Conservation (phyloP, 2,113 vertebrate species). For the Planiliza haematocheilus region DNA sequence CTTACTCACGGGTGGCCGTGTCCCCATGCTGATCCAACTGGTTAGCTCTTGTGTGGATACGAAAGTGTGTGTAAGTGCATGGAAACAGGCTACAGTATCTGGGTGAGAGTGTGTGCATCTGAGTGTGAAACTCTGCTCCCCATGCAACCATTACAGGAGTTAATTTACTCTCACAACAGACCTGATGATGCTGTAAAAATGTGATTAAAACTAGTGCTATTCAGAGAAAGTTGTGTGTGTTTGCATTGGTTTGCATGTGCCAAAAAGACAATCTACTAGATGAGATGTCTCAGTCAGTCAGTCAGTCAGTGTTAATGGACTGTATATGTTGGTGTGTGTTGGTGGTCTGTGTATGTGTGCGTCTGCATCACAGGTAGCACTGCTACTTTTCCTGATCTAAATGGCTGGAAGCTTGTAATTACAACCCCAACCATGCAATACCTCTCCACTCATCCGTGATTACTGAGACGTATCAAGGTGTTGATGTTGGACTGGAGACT, state of each 20-base stretch:
- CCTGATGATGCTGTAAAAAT: constrained; percentile 64
- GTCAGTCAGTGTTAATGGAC: not conserved
- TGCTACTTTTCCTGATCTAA: constrained; percentile 39
- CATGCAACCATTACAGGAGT: constrained; percentile 61
- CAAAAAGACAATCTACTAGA: not conserved
- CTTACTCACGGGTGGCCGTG: constrained; percentile 76
- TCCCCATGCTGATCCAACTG: constrained; percentile 69
- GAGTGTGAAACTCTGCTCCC: constrained; percentile 44
- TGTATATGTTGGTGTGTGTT: constrained; percentile 47
- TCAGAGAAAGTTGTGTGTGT: constrained; percentile 57
- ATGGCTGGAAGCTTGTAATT: constrained; percentile 17
- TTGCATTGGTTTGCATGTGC: constrained; percentile 18
- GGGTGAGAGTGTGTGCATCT: constrained; percentile 50
- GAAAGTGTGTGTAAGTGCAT: constrained; percentile 19
- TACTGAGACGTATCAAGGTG: constrained; percentile 33
- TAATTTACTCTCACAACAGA: constrained; percentile 78
- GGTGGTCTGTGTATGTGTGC: constrained; percentile 27
- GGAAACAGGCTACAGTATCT: constrained; percentile 33
- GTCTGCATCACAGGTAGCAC: not conserved
- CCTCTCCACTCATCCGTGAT: constrained; percentile 25
- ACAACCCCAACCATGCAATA: constrained; percentile 9
- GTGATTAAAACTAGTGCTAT: constrained; percentile 76
- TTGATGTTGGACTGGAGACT: constrained; percentile 55
- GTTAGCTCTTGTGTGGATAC: constrained; percentile 23
- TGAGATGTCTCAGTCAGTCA: constrained; percentile 24